phyloP scores from a whole-genome alignment of 2,797 vertebrate species.

The Sebastes trivittatus region DNA sequence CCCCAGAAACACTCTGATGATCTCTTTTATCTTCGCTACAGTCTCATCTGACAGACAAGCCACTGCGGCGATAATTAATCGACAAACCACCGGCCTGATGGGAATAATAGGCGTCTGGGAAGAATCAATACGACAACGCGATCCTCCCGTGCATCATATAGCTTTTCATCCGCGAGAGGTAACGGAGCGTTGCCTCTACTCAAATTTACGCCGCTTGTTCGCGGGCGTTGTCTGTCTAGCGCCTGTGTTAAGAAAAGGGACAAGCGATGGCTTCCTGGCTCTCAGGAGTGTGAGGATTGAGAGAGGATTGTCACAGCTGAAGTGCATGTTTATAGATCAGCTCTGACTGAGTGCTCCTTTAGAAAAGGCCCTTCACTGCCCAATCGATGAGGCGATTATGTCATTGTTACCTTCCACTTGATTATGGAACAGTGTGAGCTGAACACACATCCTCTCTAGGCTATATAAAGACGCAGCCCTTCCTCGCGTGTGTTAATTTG shows the following conservation, averaged over 20 bases:
- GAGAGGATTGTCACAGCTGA: constrained; percentile 41
- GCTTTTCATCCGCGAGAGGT: constrained; percentile 28
- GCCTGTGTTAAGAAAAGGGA: constrained; percentile 4
- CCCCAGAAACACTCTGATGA: not conserved
- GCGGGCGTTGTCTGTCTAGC: not conserved
- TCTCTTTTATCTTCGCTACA: constrained; percentile 25
- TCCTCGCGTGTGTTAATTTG: constrained; percentile 17
- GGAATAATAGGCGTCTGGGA: constrained; percentile 37
- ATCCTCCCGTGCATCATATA: constrained; percentile 23
- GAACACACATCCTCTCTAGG: not conserved
- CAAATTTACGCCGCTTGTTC: constrained; percentile 20
- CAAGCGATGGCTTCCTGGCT: constrained; percentile 27
- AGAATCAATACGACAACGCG: constrained; percentile 46
- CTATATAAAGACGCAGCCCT: not conserved
- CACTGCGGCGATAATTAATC: constrained; percentile 53
- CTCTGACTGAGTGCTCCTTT: constrained; percentile 46
- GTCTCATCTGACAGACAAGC: constrained; percentile 16
- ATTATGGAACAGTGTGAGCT: constrained; percentile 34
- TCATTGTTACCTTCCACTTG: constrained; percentile 59
- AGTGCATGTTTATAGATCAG: constrained; percentile 61
- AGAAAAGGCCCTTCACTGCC: constrained; percentile 46
- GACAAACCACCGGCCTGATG: constrained; percentile 39
- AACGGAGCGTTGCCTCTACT: constrained; percentile 21
- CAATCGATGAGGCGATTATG: constrained; percentile 61
- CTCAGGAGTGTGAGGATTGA: constrained; percentile 7